phyloP scores from a whole-genome alignment of 2,113 vertebrate species.

The Muntiacus reevesi region DNA sequence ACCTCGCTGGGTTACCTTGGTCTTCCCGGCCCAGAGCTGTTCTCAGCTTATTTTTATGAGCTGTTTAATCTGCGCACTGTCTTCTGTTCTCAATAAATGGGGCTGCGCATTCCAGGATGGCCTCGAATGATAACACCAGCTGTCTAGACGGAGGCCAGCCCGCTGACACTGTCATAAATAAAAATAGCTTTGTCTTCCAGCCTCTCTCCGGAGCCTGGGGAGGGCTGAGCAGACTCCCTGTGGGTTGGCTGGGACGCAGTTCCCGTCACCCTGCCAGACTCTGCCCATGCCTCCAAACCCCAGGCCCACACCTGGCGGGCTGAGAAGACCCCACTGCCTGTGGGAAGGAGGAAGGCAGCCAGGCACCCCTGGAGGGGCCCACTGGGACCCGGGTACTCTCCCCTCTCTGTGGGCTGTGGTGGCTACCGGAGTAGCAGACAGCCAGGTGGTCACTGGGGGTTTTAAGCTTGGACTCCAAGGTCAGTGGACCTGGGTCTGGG shows the following conservation, averaged over 20 bases:
- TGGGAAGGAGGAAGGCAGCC: background rate
- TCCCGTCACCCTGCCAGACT: background rate
- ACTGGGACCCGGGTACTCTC: accelerated
- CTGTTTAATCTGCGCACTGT: slow-evolving; percentile 73
- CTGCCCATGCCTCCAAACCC: background rate
- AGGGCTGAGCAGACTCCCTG: background rate
- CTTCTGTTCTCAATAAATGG: slow-evolving; percentile 71
- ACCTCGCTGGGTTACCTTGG: slow-evolving; percentile 66
- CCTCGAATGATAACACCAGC: slow-evolving; percentile 77
- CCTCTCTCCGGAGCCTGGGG: background rate
- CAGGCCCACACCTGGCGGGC: background rate
- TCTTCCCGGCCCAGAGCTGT: background rate
- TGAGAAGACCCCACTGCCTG: accelerated
- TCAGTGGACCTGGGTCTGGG: no score
- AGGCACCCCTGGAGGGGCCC: background rate
- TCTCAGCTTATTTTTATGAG: slow-evolving; percentile 75
- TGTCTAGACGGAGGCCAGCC: slow-evolving; percentile 82
- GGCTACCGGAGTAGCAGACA: background rate
- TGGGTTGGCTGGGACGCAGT: background rate
- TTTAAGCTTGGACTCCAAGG: background rate
- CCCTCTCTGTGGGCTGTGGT: accelerated
- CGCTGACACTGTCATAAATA: slow-evolving; percentile 76
- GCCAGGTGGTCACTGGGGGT: background rate
- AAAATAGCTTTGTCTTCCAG: slow-evolving; percentile 67
- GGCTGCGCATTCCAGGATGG: slow-evolving; percentile 73